These are phyloP conservation scores for Microctenopoma steveboyesi DNA, from an alignment of 2,797 vertebrate genomes.

Conservation along the genomic window DNA sequence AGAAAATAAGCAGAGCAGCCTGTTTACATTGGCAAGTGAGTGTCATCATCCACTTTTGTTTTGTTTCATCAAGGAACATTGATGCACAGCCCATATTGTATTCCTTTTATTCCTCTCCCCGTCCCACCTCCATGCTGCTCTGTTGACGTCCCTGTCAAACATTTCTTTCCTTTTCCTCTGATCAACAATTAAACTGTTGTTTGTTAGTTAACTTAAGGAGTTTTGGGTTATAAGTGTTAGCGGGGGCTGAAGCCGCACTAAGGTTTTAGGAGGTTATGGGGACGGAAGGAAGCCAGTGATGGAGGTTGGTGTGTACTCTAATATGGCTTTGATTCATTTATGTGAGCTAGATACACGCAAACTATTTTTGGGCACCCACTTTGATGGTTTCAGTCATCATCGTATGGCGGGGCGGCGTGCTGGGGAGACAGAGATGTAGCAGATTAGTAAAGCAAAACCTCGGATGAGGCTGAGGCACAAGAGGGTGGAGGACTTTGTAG, in stretches of 20 bases:
- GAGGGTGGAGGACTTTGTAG: slow-evolving; percentile 27
- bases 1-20: slow-evolving; percentile 45
- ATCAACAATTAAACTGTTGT: slow-evolving; percentile 60
- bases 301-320: not conserved
- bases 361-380: slow-evolving; percentile 40
- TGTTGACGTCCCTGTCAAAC: slow-evolving; percentile 45
- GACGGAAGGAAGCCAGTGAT: slow-evolving; percentile 34
- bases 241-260: slow-evolving; percentile 18
- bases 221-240: slow-evolving; percentile 15
- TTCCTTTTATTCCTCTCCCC: slow-evolving; percentile 59
- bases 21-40: slow-evolving; percentile 52
- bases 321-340: slow-evolving; percentile 55
- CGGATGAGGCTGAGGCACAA: slow-evolving; percentile 13
- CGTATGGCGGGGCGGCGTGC: slow-evolving; percentile 30
- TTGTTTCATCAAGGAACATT: slow-evolving; percentile 58
- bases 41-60: slow-evolving; percentile 58
- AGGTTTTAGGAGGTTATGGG: slow-evolving; percentile 49
- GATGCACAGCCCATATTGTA: slow-evolving; percentile 54
- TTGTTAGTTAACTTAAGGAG: slow-evolving; percentile 54
- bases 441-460: slow-evolving; percentile 62
- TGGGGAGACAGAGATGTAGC: slow-evolving; percentile 50
- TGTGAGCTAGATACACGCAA: slow-evolving; percentile 41
- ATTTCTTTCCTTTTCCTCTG: slow-evolving; percentile 50
- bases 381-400: slow-evolving; percentile 38
- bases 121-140: slow-evolving; percentile 34